Evolutionary conservation across 1,140 invertebrate genomes (phyloP), one percentile per base, ranked within the genome.

Genomic region (Microplitis mediator): DNA sequence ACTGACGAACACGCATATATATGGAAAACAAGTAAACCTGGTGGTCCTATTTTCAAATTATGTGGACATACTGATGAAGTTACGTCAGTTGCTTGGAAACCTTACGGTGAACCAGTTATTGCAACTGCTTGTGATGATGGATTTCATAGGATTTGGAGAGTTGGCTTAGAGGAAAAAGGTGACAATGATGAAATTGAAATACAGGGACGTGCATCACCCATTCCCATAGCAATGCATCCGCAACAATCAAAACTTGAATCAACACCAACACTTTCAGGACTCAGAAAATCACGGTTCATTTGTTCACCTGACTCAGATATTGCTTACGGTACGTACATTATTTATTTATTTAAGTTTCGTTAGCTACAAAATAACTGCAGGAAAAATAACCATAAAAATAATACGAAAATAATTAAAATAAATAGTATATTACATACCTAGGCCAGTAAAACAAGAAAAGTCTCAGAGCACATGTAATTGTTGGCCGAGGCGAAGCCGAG

Each of bases 1-100:
- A 94, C 92, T 79, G 94, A 96, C 84, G 90, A 93, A 75, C 89
- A 91, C 76, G 95, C 94, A 0, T 96, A 96, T 77, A 92, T 97
- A 72, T 97, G 95, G 95, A 91, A 92, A 79, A 88, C 91, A 4
- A 89, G 89, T 3, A 88, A 88, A 75, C 85, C 88, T n/a, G 89
- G 90, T 31, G 75, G 85, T 60, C 93, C 93, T 0, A 77, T 95
- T 16, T 88, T 93, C 9, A 89, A 89, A 69, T 86, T 96, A 0
- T 86, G 84, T 3, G 94, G 94, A 0, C 95, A 97, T 79, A 88
- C 87, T 13, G 93, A 92, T 4, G 95, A 97, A 88, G 95, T 96
- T 0, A 95, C 95, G 1, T 92, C 92, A 80, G 93, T 95, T 4
- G 91, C 93, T 0, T 96, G 95, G 95, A 91, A 91, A 74, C 82